Conservation (phyloP, 2,888 invertebrate species). For the Odontocolon sp. region DNA sequence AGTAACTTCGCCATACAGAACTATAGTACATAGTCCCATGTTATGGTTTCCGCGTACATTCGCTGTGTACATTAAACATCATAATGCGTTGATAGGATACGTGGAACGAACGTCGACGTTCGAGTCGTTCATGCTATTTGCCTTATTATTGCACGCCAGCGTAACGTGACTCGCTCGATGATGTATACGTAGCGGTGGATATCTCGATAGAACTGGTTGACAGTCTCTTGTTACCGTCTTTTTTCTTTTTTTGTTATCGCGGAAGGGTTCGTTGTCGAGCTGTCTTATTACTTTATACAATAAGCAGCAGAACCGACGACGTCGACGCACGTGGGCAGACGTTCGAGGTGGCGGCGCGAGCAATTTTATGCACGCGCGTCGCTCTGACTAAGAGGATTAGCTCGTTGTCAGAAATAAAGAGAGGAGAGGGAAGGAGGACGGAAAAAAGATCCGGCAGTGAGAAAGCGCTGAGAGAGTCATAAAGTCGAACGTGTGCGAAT, state of each 20-base stretch:
- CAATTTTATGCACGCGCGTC: slow-evolving; percentile 38
- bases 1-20: no score
- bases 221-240: slow-evolving; percentile 13
- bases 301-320: not conserved
- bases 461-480: slow-evolving; percentile 23
- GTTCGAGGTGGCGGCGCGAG: slow-evolving; percentile 60
- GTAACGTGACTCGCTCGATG: not conserved
- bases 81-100: slow-evolving; percentile 21
- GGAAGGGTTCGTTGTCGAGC: slow-evolving; percentile 7
- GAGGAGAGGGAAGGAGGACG: not conserved
- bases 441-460: slow-evolving; percentile 5
- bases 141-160: not conserved
- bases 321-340: slow-evolving; percentile 55
- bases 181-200: not conserved
- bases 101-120: slow-evolving; percentile 1
- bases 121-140: slow-evolving; percentile 6
- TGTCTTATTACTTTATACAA: slow-evolving; percentile 11
- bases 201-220: slow-evolving; percentile 11
- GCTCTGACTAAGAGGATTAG: slow-evolving; percentile 45
- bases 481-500: slow-evolving; percentile 22
- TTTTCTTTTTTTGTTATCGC: no score
- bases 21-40: no score
- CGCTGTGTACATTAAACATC: slow-evolving; percentile 34
- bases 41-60: no score
- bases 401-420: slow-evolving; percentile 45